phyloP scores from a whole-genome alignment of 1,140 invertebrate species.

The Charaxes varanes region DNA sequence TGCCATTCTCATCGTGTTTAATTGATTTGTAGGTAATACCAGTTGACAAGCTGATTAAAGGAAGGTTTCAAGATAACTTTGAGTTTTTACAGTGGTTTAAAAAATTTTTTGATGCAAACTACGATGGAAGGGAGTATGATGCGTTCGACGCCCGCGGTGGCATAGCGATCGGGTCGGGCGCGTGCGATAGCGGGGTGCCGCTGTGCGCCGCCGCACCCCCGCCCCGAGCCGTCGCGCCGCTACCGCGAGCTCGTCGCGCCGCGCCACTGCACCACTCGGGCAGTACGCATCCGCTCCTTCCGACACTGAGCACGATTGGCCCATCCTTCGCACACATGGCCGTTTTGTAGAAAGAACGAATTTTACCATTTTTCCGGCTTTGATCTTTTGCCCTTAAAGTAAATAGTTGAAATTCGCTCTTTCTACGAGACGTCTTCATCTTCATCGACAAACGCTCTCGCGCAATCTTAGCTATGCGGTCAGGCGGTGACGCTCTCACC shows the following conservation, averaged over 20 bases:
- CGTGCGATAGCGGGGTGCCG: slow-evolving; percentile 59
- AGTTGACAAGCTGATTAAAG: slow-evolving; percentile 97
- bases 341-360: too few relatives aligned
- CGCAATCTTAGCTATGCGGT: too few relatives aligned
- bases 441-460: too few relatives aligned
- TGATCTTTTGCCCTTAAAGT: too few relatives aligned
- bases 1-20: too few relatives aligned
- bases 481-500: too few relatives aligned
- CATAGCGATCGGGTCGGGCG: slow-evolving; percentile 59
- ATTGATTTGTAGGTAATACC: slow-evolving; percentile 94
- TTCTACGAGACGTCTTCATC: too few relatives aligned
- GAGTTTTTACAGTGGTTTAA: slow-evolving; percentile 99
- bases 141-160: slow-evolving; percentile 85
- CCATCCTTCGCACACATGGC: slow-evolving; percentile 4
- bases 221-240: too few relatives aligned
- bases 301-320: slow-evolving; percentile 8
- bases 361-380: too few relatives aligned
- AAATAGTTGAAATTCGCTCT: too few relatives aligned
- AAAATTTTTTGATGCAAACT: slow-evolving; percentile 99
- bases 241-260: slow-evolving; percentile 33
- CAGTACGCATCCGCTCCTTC: slow-evolving; percentile 56
- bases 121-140: slow-evolving; percentile 96
- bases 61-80: slow-evolving; percentile 99
- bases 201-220: slow-evolving; percentile 39
- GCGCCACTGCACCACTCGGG: slow-evolving; percentile 46